Evolutionary conservation across 2,797 vertebrate genomes (phyloP), one percentile per base, ranked within the genome.

Genomic region (Bufotes viridis): DNA sequence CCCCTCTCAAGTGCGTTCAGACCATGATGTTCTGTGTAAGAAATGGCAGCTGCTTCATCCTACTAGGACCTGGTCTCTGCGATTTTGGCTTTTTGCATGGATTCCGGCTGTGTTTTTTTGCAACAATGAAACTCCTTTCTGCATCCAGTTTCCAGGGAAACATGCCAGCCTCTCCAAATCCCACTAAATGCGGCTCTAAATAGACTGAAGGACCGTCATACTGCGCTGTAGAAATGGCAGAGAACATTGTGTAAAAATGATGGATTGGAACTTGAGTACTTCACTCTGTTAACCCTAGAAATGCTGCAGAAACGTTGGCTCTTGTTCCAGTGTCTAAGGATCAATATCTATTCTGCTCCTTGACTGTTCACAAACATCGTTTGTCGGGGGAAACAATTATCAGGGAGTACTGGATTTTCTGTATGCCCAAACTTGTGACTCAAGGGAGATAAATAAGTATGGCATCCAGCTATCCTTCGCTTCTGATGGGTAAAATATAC

Each of bases 71-170:
- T 24, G 13, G 55, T 65, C 60, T 85, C 81, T 72, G 42, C 22
- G 72, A 3, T 61, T 81, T 49, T 34, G 60, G 78, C 61, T 49
- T 78, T 82, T 60, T 85, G 84, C 49, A 63, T 51, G 24, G 22
- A n/a, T 60, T 69, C 26, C 13, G 60, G 60, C 53, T 84, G 87
- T 75, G 49, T 53, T 90, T 90, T 57, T 85, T 22, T 74, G 85
- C 20, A 79, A 87, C 81, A 82, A 79, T 1, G 17, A 65, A 9
- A 12, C 9, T 24, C 51, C 82, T 87, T 78, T 74, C 49, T 63
- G 67, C 60, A 60, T 60, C 42, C 12, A 1, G 42, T 85, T 90
- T 87, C 81, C 83, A 90, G 87, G 78, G 87, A 88, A 88, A 87
- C 55, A 60, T 63, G 78, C 60, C 78, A 79, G 78, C 84, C 87